These are phyloP conservation scores for Zaprionus obscuricornis DNA, from an alignment of 2,888 invertebrate species.

Conservation along the genomic window DNA sequence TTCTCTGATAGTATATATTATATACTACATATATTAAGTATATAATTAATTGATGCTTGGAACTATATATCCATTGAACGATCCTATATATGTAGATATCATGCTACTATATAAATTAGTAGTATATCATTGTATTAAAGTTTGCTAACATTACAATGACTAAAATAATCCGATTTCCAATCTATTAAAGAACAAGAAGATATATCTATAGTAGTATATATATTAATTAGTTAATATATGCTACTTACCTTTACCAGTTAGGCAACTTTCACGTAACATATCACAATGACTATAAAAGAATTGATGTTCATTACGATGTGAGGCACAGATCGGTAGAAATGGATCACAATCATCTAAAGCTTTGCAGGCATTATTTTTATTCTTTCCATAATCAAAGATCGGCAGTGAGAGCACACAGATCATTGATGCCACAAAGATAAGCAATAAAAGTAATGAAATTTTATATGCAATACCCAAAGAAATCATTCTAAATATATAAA, in stretches of 20 bases:
- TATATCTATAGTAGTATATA: too few relatives aligned
- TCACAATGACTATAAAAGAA: constrained; percentile 81
- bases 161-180: constrained; percentile 74
- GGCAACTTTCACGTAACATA: constrained; percentile 76
- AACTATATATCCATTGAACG: too few relatives aligned
- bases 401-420: constrained; percentile 54
- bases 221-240: background rate
- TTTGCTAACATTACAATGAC: constrained; percentile 75
- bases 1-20: too few relatives aligned
- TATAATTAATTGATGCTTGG: too few relatives aligned
- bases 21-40: too few relatives aligned
- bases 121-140: constrained; percentile 29
- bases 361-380: constrained; percentile 35
- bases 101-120: too few relatives aligned
- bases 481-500: constrained; percentile 11
- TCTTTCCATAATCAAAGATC: constrained; percentile 34
- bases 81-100: too few relatives aligned
- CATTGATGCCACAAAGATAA: constrained; percentile 36
- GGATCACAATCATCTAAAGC: constrained; percentile 66
- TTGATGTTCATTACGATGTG: constrained; percentile 73
- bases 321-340: constrained; percentile 74
- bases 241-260: constrained; percentile 77
- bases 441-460: constrained; percentile 38
- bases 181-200: too few relatives aligned
- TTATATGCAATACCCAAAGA: constrained; percentile 26